These are phyloP conservation scores for Lamproptera curius DNA, from an alignment of 2,888 invertebrate species.

Conservation along the genomic window DNA sequence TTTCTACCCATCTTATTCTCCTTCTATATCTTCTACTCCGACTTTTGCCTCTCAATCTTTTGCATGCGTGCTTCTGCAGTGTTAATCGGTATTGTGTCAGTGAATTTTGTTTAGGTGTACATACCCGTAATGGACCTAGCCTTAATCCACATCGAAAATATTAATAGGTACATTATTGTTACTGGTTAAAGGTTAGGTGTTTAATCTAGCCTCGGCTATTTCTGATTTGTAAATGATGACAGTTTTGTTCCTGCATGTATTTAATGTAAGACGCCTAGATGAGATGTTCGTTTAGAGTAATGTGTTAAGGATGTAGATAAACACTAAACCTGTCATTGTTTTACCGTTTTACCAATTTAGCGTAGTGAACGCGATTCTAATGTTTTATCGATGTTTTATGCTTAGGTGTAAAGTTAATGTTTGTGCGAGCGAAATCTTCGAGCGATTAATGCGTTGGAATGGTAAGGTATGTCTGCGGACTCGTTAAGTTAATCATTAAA, in stretches of 20 bases:
- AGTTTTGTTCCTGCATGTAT: slow-evolving; percentile 65
- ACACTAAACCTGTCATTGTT: slow-evolving; percentile 41
- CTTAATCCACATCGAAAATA: slow-evolving; percentile 76
- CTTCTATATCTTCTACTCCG: slow-evolving; percentile 23
- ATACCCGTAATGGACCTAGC: slow-evolving; percentile 68
- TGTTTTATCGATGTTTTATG: slow-evolving; percentile 68
- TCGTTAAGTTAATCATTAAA: neutral
- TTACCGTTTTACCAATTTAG: slow-evolving; percentile 50
- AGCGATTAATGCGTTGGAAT: slow-evolving; percentile 48
- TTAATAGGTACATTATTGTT: slow-evolving; percentile 55
- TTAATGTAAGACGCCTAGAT: slow-evolving; percentile 66
- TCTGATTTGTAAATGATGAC: slow-evolving; percentile 39
- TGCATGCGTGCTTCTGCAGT: slow-evolving; percentile 75
- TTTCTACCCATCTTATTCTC: slow-evolving; percentile 18
- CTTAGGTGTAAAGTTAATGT: slow-evolving; percentile 65
- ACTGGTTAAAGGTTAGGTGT: slow-evolving; percentile 27
- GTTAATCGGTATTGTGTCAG: slow-evolving; percentile 52
- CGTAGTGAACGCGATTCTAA: slow-evolving; percentile 53
- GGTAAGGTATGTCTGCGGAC: slow-evolving; percentile 20
- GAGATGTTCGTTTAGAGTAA: slow-evolving; percentile 61
- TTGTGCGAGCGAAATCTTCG: slow-evolving; percentile 68
- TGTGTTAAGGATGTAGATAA: slow-evolving; percentile 56
- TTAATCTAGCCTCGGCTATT: slow-evolving; percentile 22
- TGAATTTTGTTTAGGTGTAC: slow-evolving; percentile 66
- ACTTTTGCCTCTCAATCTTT: slow-evolving; percentile 71